A percentile compares a stretch with the other conserved stretches of the same genome.
Conservation (phyloP, 2,888 invertebrate genomes). For the Troilus luridus region DNA sequence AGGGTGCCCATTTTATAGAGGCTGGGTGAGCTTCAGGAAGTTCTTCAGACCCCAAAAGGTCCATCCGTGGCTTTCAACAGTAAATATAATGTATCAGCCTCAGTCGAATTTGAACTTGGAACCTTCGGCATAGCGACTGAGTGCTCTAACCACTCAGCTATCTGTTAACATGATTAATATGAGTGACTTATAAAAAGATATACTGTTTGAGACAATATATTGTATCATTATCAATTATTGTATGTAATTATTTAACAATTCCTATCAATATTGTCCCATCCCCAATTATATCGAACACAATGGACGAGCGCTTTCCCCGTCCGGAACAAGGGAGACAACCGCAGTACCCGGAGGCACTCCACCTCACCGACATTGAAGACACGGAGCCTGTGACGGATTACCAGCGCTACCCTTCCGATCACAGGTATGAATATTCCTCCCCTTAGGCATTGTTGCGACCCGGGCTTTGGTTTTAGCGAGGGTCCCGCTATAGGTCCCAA, state of each 20-base stretch:
- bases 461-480: constrained; percentile 30
- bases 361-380: neutral
- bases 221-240: neutral
- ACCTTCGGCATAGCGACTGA: no score
- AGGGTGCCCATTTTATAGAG: no score
- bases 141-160: no score
- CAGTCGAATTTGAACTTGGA: no score
- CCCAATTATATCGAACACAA: neutral
- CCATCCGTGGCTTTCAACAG: no score
- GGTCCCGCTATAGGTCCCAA: constrained; percentile 35
- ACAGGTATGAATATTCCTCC: constrained; percentile 29
- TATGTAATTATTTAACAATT: neutral
- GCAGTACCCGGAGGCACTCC: neutral
- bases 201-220: no score
- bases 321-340: neutral
- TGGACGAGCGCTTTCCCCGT: neutral
- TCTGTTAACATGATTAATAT: no score
- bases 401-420: constrained; percentile 32
- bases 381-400: constrained; percentile 29
- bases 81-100: no score
- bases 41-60: no score
- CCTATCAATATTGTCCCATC: neutral
- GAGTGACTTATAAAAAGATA: no score
- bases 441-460: neutral
- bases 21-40: no score